Evolutionary conservation across 2,888 invertebrate genomes (phyloP).

Genomic region (Eupsilia transversa): DNA sequence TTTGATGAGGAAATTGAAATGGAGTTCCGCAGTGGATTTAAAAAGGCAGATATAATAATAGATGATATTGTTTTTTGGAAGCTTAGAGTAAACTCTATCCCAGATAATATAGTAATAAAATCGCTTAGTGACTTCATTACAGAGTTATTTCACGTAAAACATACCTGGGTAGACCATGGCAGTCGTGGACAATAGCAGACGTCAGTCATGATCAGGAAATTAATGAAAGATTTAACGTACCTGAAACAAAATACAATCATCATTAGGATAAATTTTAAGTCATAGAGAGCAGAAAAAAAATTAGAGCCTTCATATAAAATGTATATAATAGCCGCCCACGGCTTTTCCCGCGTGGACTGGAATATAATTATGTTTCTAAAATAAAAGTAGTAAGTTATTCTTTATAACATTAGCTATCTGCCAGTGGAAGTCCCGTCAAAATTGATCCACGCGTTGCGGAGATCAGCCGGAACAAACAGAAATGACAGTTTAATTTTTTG

Average conservation of each 20-base stretch:
- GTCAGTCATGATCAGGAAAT: not conserved
- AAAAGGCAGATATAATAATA: not conserved
- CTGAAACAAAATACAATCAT: constrained; percentile 43
- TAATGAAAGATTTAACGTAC: constrained; percentile 25
- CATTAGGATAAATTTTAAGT: not conserved
- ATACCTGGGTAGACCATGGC: not conserved
- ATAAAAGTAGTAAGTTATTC: no score
- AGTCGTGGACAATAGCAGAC: not conserved
- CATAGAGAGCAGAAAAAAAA: no score
- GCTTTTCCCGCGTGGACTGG: no score
- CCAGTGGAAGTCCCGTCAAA: no score
- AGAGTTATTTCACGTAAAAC: not conserved
- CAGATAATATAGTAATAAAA: not conserved
- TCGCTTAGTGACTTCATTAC: not conserved
- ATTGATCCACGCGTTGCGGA: no score
- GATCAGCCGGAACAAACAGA: no score
- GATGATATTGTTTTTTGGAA: no score
- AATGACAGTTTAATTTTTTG: no score
- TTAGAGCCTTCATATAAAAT: no score
- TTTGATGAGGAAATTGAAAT: not conserved
- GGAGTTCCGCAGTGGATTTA: not conserved
- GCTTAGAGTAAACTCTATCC: not conserved
- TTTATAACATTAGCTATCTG: no score
- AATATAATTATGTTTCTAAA: no score
- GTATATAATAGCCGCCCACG: no score